Percentiles rank a stretch among this genome's conserved stretches.
These are phyloP conservation scores for Galeopsomyia nigrocyanea DNA, from an alignment of 2,888 invertebrate species.

Conservation along the genomic window DNA sequence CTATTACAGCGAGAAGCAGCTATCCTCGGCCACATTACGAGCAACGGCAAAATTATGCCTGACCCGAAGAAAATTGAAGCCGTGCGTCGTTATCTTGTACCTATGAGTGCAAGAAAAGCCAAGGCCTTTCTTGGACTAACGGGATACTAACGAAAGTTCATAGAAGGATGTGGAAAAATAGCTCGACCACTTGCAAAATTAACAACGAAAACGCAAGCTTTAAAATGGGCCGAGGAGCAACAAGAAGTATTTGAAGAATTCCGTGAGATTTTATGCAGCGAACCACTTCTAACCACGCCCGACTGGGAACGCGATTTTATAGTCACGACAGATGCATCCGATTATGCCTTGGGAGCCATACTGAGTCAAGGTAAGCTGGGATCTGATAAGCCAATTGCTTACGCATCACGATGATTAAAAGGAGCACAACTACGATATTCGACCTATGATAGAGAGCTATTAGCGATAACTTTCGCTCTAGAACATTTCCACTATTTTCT, in stretches of 20 bases:
- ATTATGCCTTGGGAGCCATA: no score
- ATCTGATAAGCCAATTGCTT: no score
- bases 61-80: no score
- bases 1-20: no score
- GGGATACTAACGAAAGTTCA: constrained; percentile 45
- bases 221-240: constrained; percentile 1
- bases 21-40: no score
- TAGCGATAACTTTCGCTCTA: constrained; percentile 30
- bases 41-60: no score
- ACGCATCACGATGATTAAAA: no score
- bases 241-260: constrained; percentile 43
- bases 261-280: constrained; percentile 39
- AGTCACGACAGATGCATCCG: no score
- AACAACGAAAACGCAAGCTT: not conserved
- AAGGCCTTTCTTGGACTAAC: constrained; percentile 39
- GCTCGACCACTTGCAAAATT: constrained; percentile 39
- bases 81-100: no score
- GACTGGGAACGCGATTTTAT: no score
- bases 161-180: constrained; percentile 33
- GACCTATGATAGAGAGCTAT: constrained; percentile 40
- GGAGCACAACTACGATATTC: constrained; percentile 26
- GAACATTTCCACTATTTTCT: constrained; percentile 40
- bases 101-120: constrained; percentile 39
- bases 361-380: no score
- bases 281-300: no score